phyloP scores from a whole-genome alignment of 2,888 invertebrate species.

The Eurytoma californica region DNA sequence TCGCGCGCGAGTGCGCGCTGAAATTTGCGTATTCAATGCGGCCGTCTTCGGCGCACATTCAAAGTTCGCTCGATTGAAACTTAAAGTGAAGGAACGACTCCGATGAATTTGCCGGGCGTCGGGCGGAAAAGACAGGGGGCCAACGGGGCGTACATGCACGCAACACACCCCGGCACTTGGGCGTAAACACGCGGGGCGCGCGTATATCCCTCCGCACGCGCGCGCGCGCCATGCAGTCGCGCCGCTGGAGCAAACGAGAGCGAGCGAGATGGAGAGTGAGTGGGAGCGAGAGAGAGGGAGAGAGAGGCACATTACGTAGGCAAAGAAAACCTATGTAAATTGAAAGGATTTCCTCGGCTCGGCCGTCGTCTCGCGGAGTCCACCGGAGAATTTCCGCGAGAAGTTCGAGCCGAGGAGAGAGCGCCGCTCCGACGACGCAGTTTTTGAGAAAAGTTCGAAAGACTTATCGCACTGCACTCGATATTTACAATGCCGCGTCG shows the following conservation, averaged over 20 bases:
- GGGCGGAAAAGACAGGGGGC: background rate
- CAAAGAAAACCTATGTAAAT: constrained; percentile 50
- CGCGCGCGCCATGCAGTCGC: background rate
- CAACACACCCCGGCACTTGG: constrained; percentile 26
- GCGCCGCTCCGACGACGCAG: constrained; percentile 23
- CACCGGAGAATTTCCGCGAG: constrained; percentile 20
- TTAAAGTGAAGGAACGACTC: constrained; percentile 39
- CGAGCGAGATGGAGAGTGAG: constrained; percentile 17
- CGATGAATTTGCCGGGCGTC: constrained; percentile 42
- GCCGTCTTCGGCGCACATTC: constrained; percentile 6
- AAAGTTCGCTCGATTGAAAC: constrained; percentile 52
- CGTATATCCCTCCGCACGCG: constrained; percentile 15
- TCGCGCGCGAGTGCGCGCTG: background rate
- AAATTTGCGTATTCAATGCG: constrained; percentile 51
- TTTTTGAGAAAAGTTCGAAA: background rate
- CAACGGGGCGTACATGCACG: constrained; percentile 7
- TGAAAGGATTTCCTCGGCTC: constrained; percentile 47
- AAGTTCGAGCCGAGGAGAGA: background rate
- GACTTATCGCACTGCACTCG: no score
- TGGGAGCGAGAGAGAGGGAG: constrained; percentile 9
- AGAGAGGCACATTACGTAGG: constrained; percentile 33
- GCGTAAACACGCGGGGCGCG: constrained; percentile 32
- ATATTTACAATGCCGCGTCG: no score
- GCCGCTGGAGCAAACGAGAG: constrained; percentile 4
- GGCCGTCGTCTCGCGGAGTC: constrained; percentile 6